These are phyloP conservation scores for Periophthalmodon schlosseri DNA, from an alignment of 2,113 vertebrate genomes.

Conservation along the genomic window DNA sequence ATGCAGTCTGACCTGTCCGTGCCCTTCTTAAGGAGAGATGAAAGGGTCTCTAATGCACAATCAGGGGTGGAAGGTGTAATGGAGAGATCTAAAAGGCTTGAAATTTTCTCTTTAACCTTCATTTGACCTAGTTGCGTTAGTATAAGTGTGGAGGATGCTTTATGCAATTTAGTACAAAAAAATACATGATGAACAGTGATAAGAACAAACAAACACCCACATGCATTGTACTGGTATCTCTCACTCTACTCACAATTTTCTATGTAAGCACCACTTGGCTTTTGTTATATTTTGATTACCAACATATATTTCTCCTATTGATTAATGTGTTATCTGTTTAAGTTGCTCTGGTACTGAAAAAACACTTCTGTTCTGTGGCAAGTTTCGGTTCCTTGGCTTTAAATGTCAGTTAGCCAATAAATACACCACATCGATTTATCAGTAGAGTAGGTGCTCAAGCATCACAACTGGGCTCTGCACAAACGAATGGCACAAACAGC, in stretches of 20 bases:
- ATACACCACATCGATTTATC: too few relatives aligned
- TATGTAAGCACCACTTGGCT: not conserved
- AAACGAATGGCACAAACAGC: too few relatives aligned
- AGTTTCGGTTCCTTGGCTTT: too few relatives aligned
- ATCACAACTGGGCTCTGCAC: too few relatives aligned
- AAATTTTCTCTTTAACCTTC: constrained; percentile 23
- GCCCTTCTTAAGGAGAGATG: not conserved
- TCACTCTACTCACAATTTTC: not conserved
- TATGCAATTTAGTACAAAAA: constrained; percentile 7
- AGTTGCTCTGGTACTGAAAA: too few relatives aligned
- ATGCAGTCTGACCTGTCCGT: not conserved
- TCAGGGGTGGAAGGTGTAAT: not conserved
- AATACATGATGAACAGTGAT: constrained; percentile 11
- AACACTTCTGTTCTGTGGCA: too few relatives aligned
- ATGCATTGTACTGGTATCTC: constrained; percentile 8
- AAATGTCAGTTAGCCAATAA: too few relatives aligned
- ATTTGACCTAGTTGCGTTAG: constrained; percentile 28
- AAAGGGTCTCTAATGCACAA: constrained; percentile 18
- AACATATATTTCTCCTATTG: too few relatives aligned
- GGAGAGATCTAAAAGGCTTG: constrained; percentile 5
- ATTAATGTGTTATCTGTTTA: too few relatives aligned
- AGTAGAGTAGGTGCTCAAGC: too few relatives aligned
- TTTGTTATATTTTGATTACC: not conserved
- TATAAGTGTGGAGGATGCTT: not conserved
- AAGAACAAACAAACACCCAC: constrained; percentile 21